Base-by-base conservation (phyloP, 2,797 vertebrate genomes). In the Falco rusticolus region DNA sequence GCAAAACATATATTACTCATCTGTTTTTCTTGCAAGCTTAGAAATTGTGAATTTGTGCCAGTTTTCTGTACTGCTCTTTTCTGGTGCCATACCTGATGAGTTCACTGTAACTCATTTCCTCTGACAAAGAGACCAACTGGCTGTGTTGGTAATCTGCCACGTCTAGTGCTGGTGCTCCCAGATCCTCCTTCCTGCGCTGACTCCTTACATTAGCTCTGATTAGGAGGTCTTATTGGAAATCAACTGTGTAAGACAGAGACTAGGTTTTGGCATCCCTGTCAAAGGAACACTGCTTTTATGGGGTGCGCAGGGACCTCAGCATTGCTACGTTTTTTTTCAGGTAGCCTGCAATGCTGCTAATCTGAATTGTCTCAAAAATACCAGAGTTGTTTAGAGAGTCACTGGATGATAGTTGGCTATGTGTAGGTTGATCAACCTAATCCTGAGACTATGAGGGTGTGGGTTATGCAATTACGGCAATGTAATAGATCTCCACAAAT, bases 71-170 rank as follows among this genome's bases (percentile, higher is more conserved):
- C 19, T 64, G 7, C 76, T 89, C 51, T 75, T 82, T 75, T 71
- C 81, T 96, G 90, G 61, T 94, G 72, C 93, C 68, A 53, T 51
- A 60, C 70, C 93, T 78, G 79, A 92, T 96, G 94, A 96, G 81
- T 77, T 94, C 79, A 60, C 64, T 75, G 4, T 96, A 89, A 96
- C 61, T 97, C 97, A 96, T 94, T 97, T 97, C 97, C 96, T 93
- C 83, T 89, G 69, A 65, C 92, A 79, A 3, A 37, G 86, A 34
- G 68, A 90, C 90, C 93, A 95, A 59, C 85, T 92, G 96, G 94
- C 86, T 89, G 1, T 87, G 93, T 26, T 96, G 96, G 65, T 89
- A 80, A 76, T 76, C 89, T 33, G 60, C 90, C 96, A 80, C 14
- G 50, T 72, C 89, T 96, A 8, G 43, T 19, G 6, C 64, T 48